Conservation (phyloP, 1,140 invertebrate genomes). For the Chelonus insularis region DNA sequence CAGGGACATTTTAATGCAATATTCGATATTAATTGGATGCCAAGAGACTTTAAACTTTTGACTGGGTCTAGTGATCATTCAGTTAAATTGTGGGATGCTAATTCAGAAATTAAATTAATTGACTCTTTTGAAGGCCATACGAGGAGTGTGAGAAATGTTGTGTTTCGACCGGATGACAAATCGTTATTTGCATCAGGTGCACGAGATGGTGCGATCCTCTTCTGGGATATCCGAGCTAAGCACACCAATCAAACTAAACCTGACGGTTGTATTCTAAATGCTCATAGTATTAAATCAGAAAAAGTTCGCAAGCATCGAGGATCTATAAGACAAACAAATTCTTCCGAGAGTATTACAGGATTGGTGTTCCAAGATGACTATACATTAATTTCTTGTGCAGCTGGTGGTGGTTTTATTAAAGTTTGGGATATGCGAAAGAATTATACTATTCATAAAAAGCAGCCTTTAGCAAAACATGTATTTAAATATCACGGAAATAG, state of each 20-base stretch:
- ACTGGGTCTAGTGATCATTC: constrained; percentile 86
- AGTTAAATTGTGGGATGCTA: constrained; percentile 72
- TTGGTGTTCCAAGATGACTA: constrained; percentile 78
- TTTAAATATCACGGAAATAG: constrained; percentile 73
- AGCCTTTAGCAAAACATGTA: constrained; percentile 71
- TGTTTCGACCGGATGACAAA: constrained; percentile 69
- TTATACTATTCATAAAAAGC: constrained; percentile 70
- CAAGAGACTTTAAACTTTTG: constrained; percentile 72
- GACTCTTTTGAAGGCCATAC: constrained; percentile 73
- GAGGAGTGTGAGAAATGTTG: constrained; percentile 77
- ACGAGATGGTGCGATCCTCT: constrained; percentile 79
- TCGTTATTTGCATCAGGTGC: constrained; percentile 83
- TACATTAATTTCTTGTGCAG: constrained; percentile 77
- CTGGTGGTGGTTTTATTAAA: constrained; percentile 82
- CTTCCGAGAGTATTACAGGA: constrained; percentile 72
- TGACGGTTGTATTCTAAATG: constrained; percentile 67
- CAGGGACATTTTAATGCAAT: constrained; percentile 84
- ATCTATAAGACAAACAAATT: constrained; percentile 37
- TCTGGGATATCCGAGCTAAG: constrained; percentile 76
- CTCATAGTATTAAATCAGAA: constrained; percentile 59
- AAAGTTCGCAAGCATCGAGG: constrained; percentile 59
- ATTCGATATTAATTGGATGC: constrained; percentile 86
- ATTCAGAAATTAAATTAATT: constrained; percentile 56
- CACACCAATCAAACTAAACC: constrained; percentile 60
- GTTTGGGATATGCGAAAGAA: constrained; percentile 86